Percentiles rank a stretch among this genome's conserved stretches.
Evolutionary conservation across 1,140 invertebrate genomes (phyloP).

Genomic region (Atta cephalotes): DNA sequence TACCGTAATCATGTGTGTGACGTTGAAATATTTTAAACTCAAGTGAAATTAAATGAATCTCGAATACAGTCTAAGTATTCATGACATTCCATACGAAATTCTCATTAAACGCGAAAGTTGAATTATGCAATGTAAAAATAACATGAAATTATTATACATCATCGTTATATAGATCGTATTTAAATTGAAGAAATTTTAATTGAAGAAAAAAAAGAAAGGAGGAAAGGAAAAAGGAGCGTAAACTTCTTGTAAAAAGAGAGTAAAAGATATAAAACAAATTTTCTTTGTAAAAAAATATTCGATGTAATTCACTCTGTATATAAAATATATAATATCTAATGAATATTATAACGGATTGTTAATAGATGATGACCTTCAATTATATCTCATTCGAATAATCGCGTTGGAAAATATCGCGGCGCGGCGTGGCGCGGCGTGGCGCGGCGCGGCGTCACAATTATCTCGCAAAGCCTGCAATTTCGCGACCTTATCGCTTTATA

Average conservation of each 20-base stretch:
- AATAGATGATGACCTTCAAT: not conserved
- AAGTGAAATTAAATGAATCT: not conserved
- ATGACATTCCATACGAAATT: not conserved
- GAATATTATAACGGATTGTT: not conserved
- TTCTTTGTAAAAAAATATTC: not conserved
- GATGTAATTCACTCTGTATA: not conserved
- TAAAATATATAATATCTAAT: not conserved
- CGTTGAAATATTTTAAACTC: not conserved
- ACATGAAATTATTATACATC: not conserved
- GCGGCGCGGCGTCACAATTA: not conserved
- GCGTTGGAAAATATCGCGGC: not conserved
- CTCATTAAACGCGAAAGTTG: not conserved
- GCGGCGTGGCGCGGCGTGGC: not conserved
- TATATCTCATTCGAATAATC: conserved; percentile 23
- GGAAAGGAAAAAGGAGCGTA: not conserved
- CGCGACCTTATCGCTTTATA: conserved; percentile 11
- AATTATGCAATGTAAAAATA: not conserved
- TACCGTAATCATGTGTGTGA: not conserved
- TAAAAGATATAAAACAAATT: not conserved
- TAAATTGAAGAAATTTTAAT: not conserved
- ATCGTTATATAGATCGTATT: not conserved
- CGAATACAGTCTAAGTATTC: not conserved
- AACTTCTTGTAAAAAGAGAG: not conserved
- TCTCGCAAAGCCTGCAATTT: conserved; percentile 15
- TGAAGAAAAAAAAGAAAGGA: not conserved